phyloP scores from a whole-genome alignment of 2,113 vertebrate genomes.

The Planiliza haematocheilus region DNA sequence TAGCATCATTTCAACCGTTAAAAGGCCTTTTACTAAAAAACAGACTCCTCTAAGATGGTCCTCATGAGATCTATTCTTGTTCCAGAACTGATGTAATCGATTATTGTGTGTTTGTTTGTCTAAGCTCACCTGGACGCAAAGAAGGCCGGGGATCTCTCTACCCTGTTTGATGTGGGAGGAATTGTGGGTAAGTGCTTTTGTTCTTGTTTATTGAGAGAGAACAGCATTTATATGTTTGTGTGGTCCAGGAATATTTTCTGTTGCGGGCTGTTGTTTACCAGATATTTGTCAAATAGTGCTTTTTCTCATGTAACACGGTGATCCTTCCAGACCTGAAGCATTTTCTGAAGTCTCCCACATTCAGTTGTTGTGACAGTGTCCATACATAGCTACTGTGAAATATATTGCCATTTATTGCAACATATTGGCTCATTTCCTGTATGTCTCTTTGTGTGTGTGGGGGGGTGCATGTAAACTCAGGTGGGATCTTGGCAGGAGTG shows the following conservation, averaged over 20 bases:
- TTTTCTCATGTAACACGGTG: too few relatives aligned
- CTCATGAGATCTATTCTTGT: too few relatives aligned
- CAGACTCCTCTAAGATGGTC: too few relatives aligned
- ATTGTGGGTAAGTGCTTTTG: conserved; percentile 86
- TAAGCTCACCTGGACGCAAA: conserved; percentile 92
- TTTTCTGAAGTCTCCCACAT: too few relatives aligned
- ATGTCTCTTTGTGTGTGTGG: neutral
- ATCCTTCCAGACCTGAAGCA: too few relatives aligned
- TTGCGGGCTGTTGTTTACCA: neutral
- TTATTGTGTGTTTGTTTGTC: conserved; percentile 21
- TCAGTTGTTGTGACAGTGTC: too few relatives aligned
- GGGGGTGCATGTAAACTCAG: conserved; percentile 17
- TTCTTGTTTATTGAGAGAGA: neutral
- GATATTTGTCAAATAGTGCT: too few relatives aligned
- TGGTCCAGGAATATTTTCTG: too few relatives aligned
- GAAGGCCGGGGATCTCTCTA: conserved; percentile 92
- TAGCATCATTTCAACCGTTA: too few relatives aligned
- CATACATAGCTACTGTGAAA: neutral
- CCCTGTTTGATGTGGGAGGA: conserved; percentile 94
- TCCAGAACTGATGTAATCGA: too few relatives aligned
- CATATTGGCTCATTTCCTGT: neutral
- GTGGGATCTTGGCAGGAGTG: conserved; percentile 90
- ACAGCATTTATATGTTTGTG: neutral
- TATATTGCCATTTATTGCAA: neutral
- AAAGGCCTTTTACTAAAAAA: too few relatives aligned